A percentile compares a stretch with the other conserved stretches of the same genome.
Conservation (phyloP, 1,140 invertebrate species). For the Drosophila kohkoa region DNA sequence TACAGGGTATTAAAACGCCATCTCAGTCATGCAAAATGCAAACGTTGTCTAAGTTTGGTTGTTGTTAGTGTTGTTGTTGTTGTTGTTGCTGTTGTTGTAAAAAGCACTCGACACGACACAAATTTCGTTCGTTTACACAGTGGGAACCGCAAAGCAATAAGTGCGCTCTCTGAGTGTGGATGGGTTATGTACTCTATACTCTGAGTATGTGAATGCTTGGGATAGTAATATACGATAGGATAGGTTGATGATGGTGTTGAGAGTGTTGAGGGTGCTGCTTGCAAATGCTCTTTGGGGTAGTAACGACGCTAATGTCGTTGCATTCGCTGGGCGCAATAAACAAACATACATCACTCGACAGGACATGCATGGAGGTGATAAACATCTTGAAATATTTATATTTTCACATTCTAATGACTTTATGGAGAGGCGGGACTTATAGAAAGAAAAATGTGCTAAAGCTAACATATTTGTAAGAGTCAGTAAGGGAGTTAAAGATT, state of each 20-base stretch:
- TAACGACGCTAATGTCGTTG: conserved; percentile 61
- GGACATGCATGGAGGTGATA: conserved; percentile 43
- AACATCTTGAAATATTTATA: conserved; percentile 35
- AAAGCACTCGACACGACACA: conserved; percentile 60
- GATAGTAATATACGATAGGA: not conserved
- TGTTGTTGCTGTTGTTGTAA: conserved; percentile 27
- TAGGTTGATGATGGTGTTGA: too few relatives aligned
- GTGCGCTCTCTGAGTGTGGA: conserved; percentile 20
- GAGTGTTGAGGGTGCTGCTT: too few relatives aligned
- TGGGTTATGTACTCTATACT: not conserved
- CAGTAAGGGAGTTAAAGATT: not conserved
- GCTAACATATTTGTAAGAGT: not conserved
- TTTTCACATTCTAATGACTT: conserved; percentile 5
- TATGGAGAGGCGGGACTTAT: not conserved
- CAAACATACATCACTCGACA: conserved; percentile 29
- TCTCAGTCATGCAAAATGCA: conserved; percentile 46
- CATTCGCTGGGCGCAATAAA: conserved; percentile 45
- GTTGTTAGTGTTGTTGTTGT: conserved; percentile 25
- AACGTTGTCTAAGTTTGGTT: conserved; percentile 41
- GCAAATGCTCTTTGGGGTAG: conserved; percentile 2
- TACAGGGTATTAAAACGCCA: conserved; percentile 37
- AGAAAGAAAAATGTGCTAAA: not conserved
- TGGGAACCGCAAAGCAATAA: conserved; percentile 32
- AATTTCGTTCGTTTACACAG: conserved; percentile 57
- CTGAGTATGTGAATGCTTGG: not conserved